Percentiles rank a stretch among this genome's conserved stretches.
phyloP scores from a whole-genome alignment of 2,113 vertebrate species.

The Apodemus speciosus region DNA sequence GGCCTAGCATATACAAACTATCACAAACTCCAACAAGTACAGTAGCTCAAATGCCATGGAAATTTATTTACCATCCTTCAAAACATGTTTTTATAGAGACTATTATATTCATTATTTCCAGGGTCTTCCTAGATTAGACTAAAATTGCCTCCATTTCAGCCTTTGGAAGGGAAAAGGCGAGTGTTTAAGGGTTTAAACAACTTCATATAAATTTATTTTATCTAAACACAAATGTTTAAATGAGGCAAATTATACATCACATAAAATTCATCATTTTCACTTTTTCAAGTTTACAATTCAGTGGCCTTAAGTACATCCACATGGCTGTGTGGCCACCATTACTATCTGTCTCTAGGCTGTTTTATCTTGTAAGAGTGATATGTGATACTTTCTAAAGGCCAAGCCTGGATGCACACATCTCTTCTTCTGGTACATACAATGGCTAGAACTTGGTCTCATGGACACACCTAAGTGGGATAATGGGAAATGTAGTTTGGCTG shows the following conservation, averaged over 20 bases:
- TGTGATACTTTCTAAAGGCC: neutral
- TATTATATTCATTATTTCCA: neutral
- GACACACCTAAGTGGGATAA: neutral
- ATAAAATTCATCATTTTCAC: neutral
- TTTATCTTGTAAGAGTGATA: neutral
- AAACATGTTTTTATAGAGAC: neutral
- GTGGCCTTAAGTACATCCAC: neutral
- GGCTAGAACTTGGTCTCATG: neutral
- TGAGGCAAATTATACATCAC: neutral
- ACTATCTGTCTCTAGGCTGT: neutral
- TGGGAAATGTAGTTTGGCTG: neutral
- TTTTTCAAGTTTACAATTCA: neutral
- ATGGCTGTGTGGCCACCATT: neutral
- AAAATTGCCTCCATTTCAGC: constrained; percentile 6
- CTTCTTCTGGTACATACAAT: neutral
- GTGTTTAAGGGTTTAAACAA: neutral
- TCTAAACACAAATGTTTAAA: neutral
- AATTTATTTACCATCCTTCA: neutral
- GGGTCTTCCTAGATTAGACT: neutral
- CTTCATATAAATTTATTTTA: neutral
- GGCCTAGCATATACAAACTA: too few species aligned
- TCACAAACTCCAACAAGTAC: neutral
- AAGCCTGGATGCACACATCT: neutral
- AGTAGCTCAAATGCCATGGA: constrained; percentile 7
- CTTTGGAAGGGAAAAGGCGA: neutral